Conservation (phyloP, 1,140 invertebrate genomes). For the Cyclargus thomasi region DNA sequence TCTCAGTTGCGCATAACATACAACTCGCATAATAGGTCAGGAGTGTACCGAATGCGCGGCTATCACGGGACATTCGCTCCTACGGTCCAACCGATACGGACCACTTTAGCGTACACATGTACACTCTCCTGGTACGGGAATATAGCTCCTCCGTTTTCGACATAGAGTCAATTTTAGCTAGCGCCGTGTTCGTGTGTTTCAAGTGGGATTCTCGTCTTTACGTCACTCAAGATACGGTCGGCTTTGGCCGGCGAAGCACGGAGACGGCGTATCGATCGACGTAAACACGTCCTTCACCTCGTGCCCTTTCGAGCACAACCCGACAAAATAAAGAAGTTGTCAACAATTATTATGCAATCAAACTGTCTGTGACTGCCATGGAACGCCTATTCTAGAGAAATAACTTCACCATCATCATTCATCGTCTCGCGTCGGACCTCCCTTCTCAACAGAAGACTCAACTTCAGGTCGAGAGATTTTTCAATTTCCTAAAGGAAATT, state of each 20-base stretch:
- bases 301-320: slow-evolving; percentile 44
- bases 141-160: background rate
- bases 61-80: slow-evolving; percentile 6
- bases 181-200: background rate
- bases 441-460: background rate
- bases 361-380: background rate
- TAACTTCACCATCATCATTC: background rate
- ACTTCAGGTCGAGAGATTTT: background rate
- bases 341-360: background rate
- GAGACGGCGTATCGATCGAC: slow-evolving; percentile 47
- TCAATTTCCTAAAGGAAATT: background rate
- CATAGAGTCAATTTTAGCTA: background rate
- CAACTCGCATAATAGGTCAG: slow-evolving; percentile 27
- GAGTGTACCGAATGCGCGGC: background rate
- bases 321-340: slow-evolving; percentile 7
- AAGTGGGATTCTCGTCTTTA: slow-evolving; percentile 12
- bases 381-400: background rate
- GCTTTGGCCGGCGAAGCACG: slow-evolving; percentile 6
- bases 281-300: slow-evolving; percentile 57
- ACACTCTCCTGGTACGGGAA: background rate
- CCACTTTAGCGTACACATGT: slow-evolving; percentile 6
- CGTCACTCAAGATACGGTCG: slow-evolving; percentile 9
- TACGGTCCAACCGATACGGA: slow-evolving; percentile 6
- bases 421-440: background rate
- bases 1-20: slow-evolving; percentile 15